Evolutionary conservation across 1,140 invertebrate genomes (phyloP), one percentile per base, ranked within the genome.

Genomic region (Papilio aristodemus): DNA sequence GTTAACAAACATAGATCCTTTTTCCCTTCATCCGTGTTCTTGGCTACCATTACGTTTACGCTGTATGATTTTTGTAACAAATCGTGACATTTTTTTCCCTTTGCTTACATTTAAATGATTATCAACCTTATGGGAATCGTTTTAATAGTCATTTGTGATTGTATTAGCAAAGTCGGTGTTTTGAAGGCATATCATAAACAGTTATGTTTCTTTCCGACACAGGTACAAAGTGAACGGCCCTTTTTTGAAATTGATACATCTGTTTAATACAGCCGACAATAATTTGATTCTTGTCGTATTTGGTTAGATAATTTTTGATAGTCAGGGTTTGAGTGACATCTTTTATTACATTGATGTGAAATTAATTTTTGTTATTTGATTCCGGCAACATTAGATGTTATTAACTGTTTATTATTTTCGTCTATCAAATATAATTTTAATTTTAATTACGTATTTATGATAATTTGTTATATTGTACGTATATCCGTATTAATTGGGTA

Each of bases 1-100:
- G 77, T 77, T 78, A 79, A 81, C 73, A 71, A 75, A 63, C 70
- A 83, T 72, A 73, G 73, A 76, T 71, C 71, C 19, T 17, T 67
- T 69, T 73, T 71, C 67, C 71, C 22, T 36, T 63, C 60, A 70
- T 43, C 69, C 63, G 19, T 71, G 70, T 70, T 72, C 67, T 69
- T 64, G 60, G 69, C 74, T 75, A 73, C 76, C 50, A 70, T 67
- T 73, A 77, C 71, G 58, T 75, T 75, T 59, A 74, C 77, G 75
- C 74, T 76, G 68, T 71, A 71, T 77, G 69, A 73, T 43, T 79
- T 76, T 72, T 50, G 9, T 58, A 71, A 64, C 62, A 43, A 43
- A 64, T 64, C 62, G 39, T 64, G 62, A 64, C 62, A 64, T 60
- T 36, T 60, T 60, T 60, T 38, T 46, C 17, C 3, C 2, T 64